Conservation (phyloP, 2,888 invertebrate species). For the Electrophaes corylata region DNA sequence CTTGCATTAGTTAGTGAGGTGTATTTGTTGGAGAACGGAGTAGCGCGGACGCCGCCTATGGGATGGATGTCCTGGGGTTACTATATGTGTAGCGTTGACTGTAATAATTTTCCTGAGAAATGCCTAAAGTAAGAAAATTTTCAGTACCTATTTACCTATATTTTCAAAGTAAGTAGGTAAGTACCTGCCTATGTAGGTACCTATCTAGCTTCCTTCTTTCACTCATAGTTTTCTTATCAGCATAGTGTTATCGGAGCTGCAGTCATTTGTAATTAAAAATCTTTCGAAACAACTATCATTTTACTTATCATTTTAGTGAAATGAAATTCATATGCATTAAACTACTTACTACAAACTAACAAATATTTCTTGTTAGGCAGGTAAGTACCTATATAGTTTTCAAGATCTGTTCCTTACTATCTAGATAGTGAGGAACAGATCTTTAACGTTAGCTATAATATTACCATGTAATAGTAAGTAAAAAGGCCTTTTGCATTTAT, state of each 20-base stretch:
- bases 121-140: slow-evolving; percentile 84
- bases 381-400: too few species aligned
- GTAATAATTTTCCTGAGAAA: slow-evolving; percentile 83
- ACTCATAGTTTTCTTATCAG: slow-evolving; percentile 4
- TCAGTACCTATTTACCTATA: not conserved
- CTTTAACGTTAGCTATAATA: too few species aligned
- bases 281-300: too few species aligned
- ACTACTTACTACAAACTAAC: too few species aligned
- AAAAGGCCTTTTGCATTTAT: too few species aligned
- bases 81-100: slow-evolving; percentile 86
- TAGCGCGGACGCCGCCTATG: slow-evolving; percentile 88
- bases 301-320: too few species aligned
- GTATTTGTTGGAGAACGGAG: slow-evolving; percentile 83
- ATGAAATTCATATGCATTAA: too few species aligned
- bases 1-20: slow-evolving; percentile 48
- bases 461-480: too few species aligned
- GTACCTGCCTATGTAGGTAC: too few species aligned
- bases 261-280: slow-evolving; percentile 11
- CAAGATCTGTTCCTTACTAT: too few species aligned
- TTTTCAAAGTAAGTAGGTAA: not conserved
- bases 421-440: too few species aligned
- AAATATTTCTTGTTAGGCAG: too few species aligned
- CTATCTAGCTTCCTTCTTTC: not conserved
- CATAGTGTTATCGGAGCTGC: not conserved
- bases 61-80: slow-evolving; percentile 91